A percentile compares a stretch with the other conserved stretches of the same genome.
phyloP scores from a whole-genome alignment of 2,113 vertebrate genomes.

The Sander lucioperca region DNA sequence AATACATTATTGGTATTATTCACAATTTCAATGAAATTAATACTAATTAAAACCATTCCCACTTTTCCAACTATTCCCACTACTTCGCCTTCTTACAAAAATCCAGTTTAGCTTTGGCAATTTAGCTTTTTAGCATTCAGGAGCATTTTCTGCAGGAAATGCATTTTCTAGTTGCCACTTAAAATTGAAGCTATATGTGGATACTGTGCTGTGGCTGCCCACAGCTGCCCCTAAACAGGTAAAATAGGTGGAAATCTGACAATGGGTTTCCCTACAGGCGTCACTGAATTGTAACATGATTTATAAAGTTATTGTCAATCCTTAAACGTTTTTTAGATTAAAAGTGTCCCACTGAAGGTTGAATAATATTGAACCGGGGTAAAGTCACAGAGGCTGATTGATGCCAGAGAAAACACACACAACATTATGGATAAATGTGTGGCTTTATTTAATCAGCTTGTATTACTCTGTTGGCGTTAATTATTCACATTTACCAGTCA shows the following conservation, averaged over 20 bases:
- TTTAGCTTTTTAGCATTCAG: no score
- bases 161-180: not conserved
- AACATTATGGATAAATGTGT: slow-evolving; percentile 31
- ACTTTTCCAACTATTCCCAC: no score
- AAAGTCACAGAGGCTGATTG: slow-evolving; percentile 19
- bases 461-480: slow-evolving; percentile 44
- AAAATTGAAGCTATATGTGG: not conserved
- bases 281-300: not conserved
- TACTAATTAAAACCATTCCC: no score
- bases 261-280: not conserved
- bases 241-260: not conserved
- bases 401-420: slow-evolving; percentile 29
- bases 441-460: slow-evolving; percentile 61
- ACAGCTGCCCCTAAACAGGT: not conserved
- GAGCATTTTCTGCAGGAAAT: no score
- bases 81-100: no score
- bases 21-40: no score
- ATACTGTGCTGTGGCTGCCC: not conserved
- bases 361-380: slow-evolving; percentile 11
- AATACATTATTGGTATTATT: no score
- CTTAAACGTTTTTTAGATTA: not conserved
- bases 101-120: no score
- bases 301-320: not conserved
- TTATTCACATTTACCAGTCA: slow-evolving; percentile 40
- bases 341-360: not conserved